Percentiles rank a stretch among this genome's conserved stretches.
Evolutionary conservation across 1,140 invertebrate species (phyloP).

Genomic region (Triops cancriformis): DNA sequence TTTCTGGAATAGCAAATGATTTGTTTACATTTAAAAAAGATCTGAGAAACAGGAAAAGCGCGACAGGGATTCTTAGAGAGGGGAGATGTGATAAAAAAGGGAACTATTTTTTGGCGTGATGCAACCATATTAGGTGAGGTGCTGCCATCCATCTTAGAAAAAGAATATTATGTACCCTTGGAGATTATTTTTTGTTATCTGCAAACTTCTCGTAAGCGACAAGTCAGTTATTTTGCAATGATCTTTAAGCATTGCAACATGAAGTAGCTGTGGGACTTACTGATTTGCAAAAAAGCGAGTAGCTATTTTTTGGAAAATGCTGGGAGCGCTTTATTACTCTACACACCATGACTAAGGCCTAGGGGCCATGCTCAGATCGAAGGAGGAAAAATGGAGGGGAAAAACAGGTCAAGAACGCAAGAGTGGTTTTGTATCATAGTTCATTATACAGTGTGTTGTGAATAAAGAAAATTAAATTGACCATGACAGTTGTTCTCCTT

Average conservation of each 20-base stretch:
- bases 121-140: background rate
- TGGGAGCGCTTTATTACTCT: background rate
- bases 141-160: background rate
- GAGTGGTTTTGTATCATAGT: slow-evolving; percentile 10
- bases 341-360: background rate
- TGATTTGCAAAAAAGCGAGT: background rate
- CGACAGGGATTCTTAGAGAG: background rate
- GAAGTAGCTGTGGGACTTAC: background rate
- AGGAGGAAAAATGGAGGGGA: background rate
- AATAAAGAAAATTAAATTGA: background rate
- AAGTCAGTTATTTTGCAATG: background rate
- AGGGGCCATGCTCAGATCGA: background rate
- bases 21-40: background rate
- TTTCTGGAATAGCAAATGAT: background rate
- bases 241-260: background rate
- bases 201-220: background rate
- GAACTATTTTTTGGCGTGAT: background rate
- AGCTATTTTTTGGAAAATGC: background rate
- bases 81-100: background rate
- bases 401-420: background rate
- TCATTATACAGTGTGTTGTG: slow-evolving; percentile 1
- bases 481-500: too few species aligned
- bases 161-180: background rate
- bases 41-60: background rate
- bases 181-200: background rate